Evolutionary conservation across 2,888 invertebrate genomes (phyloP).

Genomic region (Yponomeuta sedellus): DNA sequence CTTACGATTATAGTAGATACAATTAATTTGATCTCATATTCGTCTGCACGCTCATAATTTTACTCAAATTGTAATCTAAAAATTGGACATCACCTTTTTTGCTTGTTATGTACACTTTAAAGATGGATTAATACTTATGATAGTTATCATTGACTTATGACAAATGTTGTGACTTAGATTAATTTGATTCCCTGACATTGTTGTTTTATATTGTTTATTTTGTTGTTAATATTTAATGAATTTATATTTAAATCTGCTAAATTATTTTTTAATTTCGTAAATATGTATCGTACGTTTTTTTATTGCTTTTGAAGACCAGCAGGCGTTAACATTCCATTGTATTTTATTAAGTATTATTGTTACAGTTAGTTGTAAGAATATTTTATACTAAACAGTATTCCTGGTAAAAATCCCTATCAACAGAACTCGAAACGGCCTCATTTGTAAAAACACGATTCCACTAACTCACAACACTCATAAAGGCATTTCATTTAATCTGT

Average conservation of each 20-base stretch:
- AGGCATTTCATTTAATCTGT: too few species aligned
- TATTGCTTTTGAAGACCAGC: background rate
- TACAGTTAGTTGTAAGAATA: background rate
- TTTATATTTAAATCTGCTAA: background rate
- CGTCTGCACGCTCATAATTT: background rate
- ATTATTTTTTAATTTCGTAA: background rate
- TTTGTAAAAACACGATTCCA: too few species aligned
- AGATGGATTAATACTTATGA: too few species aligned
- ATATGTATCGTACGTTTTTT: background rate
- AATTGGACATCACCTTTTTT: too few species aligned
- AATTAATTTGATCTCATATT: slow-evolving; percentile 1
- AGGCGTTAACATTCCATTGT: background rate
- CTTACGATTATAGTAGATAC: background rate
- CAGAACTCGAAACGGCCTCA: too few species aligned
- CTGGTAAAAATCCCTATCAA: too few species aligned
- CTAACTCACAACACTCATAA: too few species aligned
- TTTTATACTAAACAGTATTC: background rate
- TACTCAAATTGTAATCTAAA: background rate
- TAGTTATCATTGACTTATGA: background rate
- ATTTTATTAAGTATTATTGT: background rate
- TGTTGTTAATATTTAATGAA: background rate
- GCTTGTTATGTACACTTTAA: too few species aligned
- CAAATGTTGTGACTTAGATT: background rate
- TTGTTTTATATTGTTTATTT: background rate
- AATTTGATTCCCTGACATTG: background rate